These are phyloP conservation scores for Himalopsyche tibetana DNA, from an alignment of 2,888 invertebrate genomes.

Conservation along the genomic window DNA sequence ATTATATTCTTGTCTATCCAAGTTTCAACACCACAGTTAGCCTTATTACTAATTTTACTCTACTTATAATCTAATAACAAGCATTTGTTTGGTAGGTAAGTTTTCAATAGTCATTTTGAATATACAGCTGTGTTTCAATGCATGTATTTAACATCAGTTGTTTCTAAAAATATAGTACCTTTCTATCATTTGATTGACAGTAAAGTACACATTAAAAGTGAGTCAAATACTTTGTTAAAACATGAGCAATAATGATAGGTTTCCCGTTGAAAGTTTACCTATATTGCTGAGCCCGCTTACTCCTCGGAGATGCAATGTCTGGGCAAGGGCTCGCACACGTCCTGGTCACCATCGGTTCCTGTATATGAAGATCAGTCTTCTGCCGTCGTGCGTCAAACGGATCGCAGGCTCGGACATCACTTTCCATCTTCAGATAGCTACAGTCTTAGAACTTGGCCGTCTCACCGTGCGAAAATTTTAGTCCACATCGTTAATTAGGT, in stretches of 20 bases:
- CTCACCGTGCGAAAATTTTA: neutral
- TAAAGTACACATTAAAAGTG: neutral
- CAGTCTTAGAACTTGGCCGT: neutral
- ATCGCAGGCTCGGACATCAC: conserved; percentile 56
- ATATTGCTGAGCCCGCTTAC: conserved; percentile 76
- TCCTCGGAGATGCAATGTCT: conserved; percentile 76
- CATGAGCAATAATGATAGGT: neutral
- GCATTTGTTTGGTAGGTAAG: too few relatives aligned
- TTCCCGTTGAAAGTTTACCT: conserved; percentile 68
- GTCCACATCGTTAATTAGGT: neutral
- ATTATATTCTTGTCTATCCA: too few relatives aligned
- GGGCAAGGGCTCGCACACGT: conserved; percentile 73
- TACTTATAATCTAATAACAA: too few relatives aligned
- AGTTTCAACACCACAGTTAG: too few relatives aligned
- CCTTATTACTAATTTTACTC: too few relatives aligned
- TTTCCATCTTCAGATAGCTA: conserved; percentile 55
- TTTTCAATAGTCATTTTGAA: too few relatives aligned
- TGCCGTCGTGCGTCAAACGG: conserved; percentile 78
- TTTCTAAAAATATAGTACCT: too few relatives aligned
- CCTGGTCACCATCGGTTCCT: conserved; percentile 72
- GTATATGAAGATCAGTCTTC: conserved; percentile 76
- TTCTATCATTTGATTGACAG: too few relatives aligned
- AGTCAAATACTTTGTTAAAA: neutral
- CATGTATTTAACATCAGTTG: too few relatives aligned
- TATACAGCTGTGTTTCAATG: too few relatives aligned